Conservation (phyloP, 2,797 vertebrate species). For the Cheirogaleus major region DNA sequence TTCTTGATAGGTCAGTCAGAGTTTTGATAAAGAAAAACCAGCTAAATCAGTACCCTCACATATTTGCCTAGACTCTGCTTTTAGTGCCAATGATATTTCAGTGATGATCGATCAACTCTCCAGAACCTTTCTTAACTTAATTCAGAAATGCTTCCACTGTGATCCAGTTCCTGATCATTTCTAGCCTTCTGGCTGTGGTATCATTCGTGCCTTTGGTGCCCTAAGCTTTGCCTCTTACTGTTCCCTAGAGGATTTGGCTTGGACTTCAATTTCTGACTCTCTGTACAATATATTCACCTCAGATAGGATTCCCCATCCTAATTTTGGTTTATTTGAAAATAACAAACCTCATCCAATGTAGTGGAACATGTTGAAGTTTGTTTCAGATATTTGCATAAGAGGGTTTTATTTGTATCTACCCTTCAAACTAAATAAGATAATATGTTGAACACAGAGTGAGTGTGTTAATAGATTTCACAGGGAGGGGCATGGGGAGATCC, state of each 20-base stretch:
- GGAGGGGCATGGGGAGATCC: not conserved
- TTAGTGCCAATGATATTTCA: not conserved
- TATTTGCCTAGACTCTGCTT: not conserved
- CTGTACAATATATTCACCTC: not conserved
- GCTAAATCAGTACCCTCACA: not conserved
- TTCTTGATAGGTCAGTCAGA: not conserved
- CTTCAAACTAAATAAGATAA: not conserved
- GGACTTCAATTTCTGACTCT: not conserved
- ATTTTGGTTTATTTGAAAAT: not conserved
- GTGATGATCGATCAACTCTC: not conserved
- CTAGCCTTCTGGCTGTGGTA: not conserved
- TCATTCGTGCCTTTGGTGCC: not conserved
- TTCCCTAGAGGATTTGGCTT: not conserved
- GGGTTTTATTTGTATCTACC: not conserved
- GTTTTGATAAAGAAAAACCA: not conserved
- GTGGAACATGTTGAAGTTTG: not conserved
- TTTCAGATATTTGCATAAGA: not conserved
- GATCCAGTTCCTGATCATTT: not conserved
- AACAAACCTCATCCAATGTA: not conserved
- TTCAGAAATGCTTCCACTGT: not conserved
- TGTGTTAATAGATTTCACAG: not conserved
- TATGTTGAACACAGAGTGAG: not conserved
- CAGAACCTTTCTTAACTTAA: not conserved
- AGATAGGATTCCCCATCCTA: not conserved
- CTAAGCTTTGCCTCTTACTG: not conserved